These are phyloP conservation scores for Galaxias olidus DNA, from an alignment of 2,797 vertebrate species.

Conservation along the genomic window DNA sequence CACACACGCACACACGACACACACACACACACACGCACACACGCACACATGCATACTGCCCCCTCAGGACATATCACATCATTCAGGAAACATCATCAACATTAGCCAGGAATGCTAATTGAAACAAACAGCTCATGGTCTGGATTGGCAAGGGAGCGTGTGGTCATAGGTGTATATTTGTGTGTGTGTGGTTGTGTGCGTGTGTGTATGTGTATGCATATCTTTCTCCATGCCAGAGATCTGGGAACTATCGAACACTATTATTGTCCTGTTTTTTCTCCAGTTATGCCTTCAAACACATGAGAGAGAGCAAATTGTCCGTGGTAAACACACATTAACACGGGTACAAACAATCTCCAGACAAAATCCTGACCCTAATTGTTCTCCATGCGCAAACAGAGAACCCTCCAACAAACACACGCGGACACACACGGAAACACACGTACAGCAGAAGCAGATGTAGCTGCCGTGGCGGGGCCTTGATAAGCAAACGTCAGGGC, in stretches of 20 bases:
- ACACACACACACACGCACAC: constrained; percentile 26
- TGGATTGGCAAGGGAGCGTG: constrained; percentile 49
- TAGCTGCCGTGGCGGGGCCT: not conserved
- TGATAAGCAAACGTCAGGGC: too few relatives aligned
- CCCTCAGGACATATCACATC: constrained; percentile 46
- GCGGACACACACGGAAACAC: too few relatives aligned
- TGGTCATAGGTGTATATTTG: constrained; percentile 51
- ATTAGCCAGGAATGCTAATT: constrained; percentile 75
- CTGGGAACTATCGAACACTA: constrained; percentile 61
- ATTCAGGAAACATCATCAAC: constrained; percentile 72
- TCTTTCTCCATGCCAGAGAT: constrained; percentile 48
- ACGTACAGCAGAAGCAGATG: not conserved
- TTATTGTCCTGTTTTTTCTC: constrained; percentile 60
- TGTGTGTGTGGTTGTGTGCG: constrained; percentile 18
- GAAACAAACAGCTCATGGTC: constrained; percentile 69
- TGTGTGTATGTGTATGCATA: constrained; percentile 22
- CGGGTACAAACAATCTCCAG: constrained; percentile 42
- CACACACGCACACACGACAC: constrained; percentile 37
- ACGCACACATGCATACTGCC: constrained; percentile 6
- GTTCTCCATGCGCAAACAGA: constrained; percentile 25
- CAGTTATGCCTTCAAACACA: constrained; percentile 53
- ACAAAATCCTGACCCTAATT: not conserved
- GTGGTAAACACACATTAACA: constrained; percentile 51
- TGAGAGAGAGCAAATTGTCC: constrained; percentile 46
- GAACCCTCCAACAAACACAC: constrained; percentile 20